phyloP scores from a whole-genome alignment of 2,888 invertebrate species.

The Glaucopsyche alexis region DNA sequence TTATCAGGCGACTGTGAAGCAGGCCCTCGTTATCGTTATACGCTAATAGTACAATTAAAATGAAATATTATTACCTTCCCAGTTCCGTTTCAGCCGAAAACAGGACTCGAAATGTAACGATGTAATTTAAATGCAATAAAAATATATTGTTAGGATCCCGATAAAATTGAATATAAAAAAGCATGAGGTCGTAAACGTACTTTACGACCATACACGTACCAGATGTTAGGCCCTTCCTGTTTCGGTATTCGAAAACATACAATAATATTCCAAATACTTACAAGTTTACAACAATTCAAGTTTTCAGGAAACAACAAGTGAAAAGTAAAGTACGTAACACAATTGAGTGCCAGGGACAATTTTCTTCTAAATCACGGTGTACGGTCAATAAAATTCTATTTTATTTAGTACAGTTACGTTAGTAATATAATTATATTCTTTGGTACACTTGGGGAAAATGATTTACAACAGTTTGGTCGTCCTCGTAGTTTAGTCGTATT shows the following conservation, averaged over 20 bases:
- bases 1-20: no score
- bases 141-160: slow-evolving; percentile 28
- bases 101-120: slow-evolving; percentile 8
- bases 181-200: slow-evolving; percentile 11
- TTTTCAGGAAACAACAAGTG: not conserved
- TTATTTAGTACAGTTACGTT: not conserved
- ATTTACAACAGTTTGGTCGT: no score
- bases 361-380: not conserved
- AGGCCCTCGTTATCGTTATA: no score
- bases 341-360: not conserved
- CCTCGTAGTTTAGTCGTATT: no score
- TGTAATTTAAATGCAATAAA: slow-evolving; percentile 27
- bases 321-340: not conserved
- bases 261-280: not conserved
- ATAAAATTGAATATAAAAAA: slow-evolving; percentile 30
- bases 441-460: not conserved
- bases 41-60: not conserved
- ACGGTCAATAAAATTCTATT: not conserved
- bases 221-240: slow-evolving; percentile 2
- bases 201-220: slow-evolving; percentile 21
- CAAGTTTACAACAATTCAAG: not conserved
- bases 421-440: no score
- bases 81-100: not conserved
- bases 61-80: not conserved
- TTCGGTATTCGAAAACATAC: not conserved